Evolutionary conservation across 2,888 invertebrate species (phyloP).

Genomic region (Xestia xanthographa): DNA sequence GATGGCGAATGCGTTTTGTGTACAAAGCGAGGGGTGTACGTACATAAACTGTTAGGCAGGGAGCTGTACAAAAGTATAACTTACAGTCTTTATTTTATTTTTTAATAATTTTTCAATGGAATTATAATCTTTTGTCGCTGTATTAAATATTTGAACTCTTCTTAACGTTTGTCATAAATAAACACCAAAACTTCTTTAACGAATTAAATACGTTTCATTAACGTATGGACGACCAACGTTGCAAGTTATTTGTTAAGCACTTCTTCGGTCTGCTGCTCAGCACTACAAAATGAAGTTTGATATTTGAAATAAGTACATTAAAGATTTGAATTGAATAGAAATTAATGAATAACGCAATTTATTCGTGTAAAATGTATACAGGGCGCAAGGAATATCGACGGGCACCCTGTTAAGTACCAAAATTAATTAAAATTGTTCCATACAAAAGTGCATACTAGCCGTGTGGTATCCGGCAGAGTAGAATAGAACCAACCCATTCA

Average conservation of each 20-base stretch:
- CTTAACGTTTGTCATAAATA: not conserved
- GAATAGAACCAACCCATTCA: too few relatives aligned
- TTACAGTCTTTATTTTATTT: not conserved
- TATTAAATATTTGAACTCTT: not conserved
- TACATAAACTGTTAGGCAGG: constrained; percentile 33
- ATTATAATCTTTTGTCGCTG: not conserved
- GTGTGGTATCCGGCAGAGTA: too few relatives aligned
- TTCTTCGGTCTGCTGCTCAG: not conserved
- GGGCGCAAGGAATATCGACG: too few relatives aligned
- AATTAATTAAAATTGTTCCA: too few relatives aligned
- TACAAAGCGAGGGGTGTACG: constrained; percentile 59
- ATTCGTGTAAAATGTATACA: not conserved
- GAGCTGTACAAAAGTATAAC: constrained; percentile 8
- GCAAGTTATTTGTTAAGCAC: constrained; percentile 16
- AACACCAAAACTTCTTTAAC: not conserved
- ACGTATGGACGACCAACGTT: not conserved
- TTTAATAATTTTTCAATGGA: not conserved
- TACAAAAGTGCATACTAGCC: too few relatives aligned
- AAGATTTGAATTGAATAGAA: too few relatives aligned
- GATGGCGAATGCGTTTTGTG: constrained; percentile 60
- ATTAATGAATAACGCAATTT: constrained; percentile 1
- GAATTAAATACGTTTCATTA: not conserved
- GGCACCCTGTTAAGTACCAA: too few relatives aligned
- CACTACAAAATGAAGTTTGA: not conserved
- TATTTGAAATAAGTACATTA: too few relatives aligned